Conservation (phyloP, 2,797 vertebrate species). For the Eptatretus atami region DNA sequence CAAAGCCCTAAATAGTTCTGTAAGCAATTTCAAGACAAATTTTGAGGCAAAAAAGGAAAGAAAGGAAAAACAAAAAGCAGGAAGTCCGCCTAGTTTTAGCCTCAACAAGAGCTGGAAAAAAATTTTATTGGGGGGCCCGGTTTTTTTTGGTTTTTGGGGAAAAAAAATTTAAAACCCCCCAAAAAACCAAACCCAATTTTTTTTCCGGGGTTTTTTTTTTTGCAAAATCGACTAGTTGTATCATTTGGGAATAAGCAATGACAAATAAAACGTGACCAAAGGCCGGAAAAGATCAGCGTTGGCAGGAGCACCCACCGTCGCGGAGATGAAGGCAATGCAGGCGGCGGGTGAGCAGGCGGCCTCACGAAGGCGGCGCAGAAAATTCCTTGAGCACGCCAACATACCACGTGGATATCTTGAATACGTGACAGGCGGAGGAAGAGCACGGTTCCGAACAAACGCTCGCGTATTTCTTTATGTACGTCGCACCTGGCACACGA, state of each 20-base stretch:
- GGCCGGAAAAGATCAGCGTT: neutral
- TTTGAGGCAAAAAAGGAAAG: too few species aligned
- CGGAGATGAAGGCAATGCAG: slow-evolving; percentile 31
- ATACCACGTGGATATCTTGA: slow-evolving; percentile 31
- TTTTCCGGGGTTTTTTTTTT: too few species aligned
- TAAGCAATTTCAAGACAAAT: too few species aligned
- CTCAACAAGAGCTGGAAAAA: too few species aligned
- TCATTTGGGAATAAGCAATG: neutral
- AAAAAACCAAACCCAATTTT: neutral
- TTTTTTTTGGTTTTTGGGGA: too few species aligned
- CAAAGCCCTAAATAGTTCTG: too few species aligned
- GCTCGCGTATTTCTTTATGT: slow-evolving; percentile 29
- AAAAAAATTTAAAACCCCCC: too few species aligned
- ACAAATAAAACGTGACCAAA: neutral
- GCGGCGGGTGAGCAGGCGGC: slow-evolving; percentile 25
- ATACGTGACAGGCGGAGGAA: slow-evolving; percentile 17
- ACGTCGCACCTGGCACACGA: slow-evolving; percentile 28
- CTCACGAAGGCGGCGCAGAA: slow-evolving; percentile 34
- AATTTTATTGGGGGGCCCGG: too few species aligned
- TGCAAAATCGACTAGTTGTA: neutral
- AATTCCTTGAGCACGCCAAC: slow-evolving; percentile 44
- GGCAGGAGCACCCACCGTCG: slow-evolving; percentile 17
- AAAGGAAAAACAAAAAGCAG: too few species aligned
- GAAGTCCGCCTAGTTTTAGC: too few species aligned
- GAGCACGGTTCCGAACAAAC: slow-evolving; percentile 16